phyloP scores from a whole-genome alignment of 2,888 invertebrate genomes.

The Conus canariensis region DNA sequence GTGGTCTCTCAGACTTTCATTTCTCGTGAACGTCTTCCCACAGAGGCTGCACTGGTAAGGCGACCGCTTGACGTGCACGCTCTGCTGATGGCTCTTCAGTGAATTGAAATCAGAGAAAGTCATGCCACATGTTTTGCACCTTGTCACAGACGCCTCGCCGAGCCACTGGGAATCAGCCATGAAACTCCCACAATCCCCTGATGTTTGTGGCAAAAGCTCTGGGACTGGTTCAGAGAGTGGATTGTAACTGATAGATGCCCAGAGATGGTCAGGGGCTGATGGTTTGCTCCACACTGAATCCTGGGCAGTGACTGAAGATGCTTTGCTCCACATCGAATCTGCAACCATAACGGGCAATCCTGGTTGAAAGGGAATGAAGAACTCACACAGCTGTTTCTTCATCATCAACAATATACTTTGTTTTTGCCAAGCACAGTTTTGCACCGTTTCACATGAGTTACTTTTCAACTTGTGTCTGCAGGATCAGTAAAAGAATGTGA shows the following conservation, averaged over 20 bases:
- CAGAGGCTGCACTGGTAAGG: conserved; percentile 17
- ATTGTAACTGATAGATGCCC: not conserved
- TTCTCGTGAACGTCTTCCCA: conserved; percentile 22
- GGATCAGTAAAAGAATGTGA: no score
- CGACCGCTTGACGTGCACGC: not conserved
- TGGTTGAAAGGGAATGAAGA: not conserved
- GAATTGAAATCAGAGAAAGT: not conserved
- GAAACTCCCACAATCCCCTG: not conserved
- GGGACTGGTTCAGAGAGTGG: not conserved
- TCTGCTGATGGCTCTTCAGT: not conserved
- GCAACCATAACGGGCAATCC: conserved; percentile 11
- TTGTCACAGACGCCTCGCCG: not conserved
- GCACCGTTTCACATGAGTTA: no score
- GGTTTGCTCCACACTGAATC: not conserved
- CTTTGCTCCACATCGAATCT: conserved; percentile 4
- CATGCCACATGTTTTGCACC: not conserved
- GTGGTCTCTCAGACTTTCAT: conserved; percentile 23
- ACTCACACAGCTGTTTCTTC: not conserved
- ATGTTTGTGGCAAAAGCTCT: not conserved
- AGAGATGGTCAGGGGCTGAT: not conserved
- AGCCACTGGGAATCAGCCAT: not conserved
- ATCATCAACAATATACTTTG: no score
- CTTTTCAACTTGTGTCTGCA: no score
- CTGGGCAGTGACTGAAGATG: not conserved
- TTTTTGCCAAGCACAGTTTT: no score